A percentile compares a stretch with the other conserved stretches of the same genome.
Evolutionary conservation across 2,113 vertebrate species (phyloP).

Genomic region (Formicarius rufipectus): DNA sequence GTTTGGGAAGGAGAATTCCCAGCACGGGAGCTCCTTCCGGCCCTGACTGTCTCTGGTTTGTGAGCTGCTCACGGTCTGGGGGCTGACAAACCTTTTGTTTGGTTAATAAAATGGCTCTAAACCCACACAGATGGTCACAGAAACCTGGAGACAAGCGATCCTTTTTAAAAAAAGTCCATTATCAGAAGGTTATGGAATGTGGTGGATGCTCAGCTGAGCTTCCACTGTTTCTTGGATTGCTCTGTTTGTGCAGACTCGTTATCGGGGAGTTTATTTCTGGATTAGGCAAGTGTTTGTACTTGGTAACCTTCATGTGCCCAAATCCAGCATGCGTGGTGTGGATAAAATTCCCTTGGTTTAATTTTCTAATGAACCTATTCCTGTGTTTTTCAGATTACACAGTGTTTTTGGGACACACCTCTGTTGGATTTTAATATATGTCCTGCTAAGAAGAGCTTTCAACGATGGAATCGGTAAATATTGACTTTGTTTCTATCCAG

Average conservation of each 20-base stretch:
- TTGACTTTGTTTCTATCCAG: not conserved
- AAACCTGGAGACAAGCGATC: not conserved
- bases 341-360: not conserved
- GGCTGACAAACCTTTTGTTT: not conserved
- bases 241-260: not conserved
- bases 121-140: not conserved
- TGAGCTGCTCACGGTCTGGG: not conserved
- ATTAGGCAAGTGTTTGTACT: not conserved
- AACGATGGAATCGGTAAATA: constrained; percentile 97
- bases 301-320: not conserved
- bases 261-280: not conserved
- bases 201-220: not conserved
- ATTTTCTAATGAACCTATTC: not conserved
- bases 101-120: not conserved
- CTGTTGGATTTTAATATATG: constrained; percentile 84
- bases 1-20: not conserved
- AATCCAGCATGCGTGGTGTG: not conserved
- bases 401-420: constrained; percentile 62
- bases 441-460: constrained; percentile 81
- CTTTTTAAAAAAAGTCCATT: too few species aligned
- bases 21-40: rapidly evolving
- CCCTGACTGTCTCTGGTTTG: rapidly evolving
- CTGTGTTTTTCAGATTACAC: constrained; percentile 79
- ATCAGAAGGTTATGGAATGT: not conserved
- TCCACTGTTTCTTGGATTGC: not conserved